phyloP scores from a whole-genome alignment of 1,140 invertebrate species.

The Cyphomyrmex costatus region DNA sequence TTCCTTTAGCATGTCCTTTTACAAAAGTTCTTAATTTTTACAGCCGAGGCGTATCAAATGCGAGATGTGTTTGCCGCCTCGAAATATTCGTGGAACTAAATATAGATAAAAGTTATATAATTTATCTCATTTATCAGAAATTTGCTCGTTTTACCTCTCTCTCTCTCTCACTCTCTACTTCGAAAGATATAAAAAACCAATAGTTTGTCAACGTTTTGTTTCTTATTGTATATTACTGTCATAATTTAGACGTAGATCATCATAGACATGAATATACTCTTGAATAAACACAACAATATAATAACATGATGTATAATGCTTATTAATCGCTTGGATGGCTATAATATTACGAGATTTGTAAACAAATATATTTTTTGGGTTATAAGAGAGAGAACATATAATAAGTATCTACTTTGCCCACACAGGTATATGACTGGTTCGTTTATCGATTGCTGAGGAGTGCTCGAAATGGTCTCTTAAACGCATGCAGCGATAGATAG shows the following conservation, averaged over 20 bases:
- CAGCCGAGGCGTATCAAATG: not conserved
- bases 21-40: conserved; percentile 36
- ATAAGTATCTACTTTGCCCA: conserved; percentile 16
- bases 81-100: not conserved
- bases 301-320: conserved; percentile 5
- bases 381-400: conserved; percentile 1
- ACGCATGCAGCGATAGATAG: conserved; percentile 8
- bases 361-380: conserved; percentile 7
- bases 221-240: not conserved
- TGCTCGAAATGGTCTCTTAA: conserved; percentile 27
- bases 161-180: not conserved
- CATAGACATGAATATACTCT: conserved; percentile 16
- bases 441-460: conserved; percentile 10
- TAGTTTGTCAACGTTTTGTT: not conserved
- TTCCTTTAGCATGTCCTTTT: conserved; percentile 12
- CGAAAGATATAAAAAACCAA: not conserved
- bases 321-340: not conserved
- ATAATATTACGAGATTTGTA: conserved; percentile 30
- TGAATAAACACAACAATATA: conserved; percentile 8
- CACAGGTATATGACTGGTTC: not conserved
- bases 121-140: not conserved
- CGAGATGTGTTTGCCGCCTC: not conserved
- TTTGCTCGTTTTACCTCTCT: not conserved
- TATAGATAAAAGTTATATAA: conserved; percentile 10
- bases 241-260: not conserved